Conservation (phyloP, 2,888 invertebrate species). For the Rhogogaster chlorosoma region DNA sequence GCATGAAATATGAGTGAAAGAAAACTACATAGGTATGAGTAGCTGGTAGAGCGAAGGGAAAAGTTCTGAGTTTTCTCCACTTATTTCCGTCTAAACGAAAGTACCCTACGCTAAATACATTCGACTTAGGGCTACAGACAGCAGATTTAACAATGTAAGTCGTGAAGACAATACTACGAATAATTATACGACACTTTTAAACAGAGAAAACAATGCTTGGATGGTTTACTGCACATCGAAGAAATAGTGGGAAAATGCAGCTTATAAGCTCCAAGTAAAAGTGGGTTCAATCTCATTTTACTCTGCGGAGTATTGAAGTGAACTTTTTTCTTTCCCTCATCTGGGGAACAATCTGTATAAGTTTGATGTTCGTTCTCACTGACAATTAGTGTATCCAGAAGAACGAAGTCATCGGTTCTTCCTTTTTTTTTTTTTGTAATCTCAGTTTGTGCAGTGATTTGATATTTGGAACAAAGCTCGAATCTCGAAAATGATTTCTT, state of each 20-base stretch:
- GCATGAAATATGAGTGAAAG: neutral
- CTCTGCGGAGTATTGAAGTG: neutral
- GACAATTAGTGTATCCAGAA: neutral
- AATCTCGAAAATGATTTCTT: neutral
- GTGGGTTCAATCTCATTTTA: slow-evolving; percentile 23
- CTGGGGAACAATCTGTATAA: neutral
- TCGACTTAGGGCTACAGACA: slow-evolving; percentile 19
- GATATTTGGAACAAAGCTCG: neutral
- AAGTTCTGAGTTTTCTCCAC: slow-evolving; percentile 65
- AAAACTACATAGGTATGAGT: neutral
- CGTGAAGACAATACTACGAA: neutral
- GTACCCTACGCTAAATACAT: slow-evolving; percentile 50
- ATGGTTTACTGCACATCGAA: neutral
- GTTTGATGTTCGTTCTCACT: neutral
- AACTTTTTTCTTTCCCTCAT: neutral
- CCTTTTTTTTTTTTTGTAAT: neutral
- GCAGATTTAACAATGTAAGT: slow-evolving; percentile 2
- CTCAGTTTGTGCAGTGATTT: neutral
- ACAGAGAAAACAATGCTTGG: slow-evolving; percentile 41
- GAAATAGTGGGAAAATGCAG: slow-evolving; percentile 34
- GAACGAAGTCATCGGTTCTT: neutral
- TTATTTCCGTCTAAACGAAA: slow-evolving; percentile 70
- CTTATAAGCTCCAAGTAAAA: slow-evolving; percentile 35
- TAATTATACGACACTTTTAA: slow-evolving; percentile 14
- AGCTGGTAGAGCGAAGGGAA: neutral